Evolutionary conservation across 2,113 vertebrate species (phyloP).

Genomic region (Chlorocebus sabaeus): DNA sequence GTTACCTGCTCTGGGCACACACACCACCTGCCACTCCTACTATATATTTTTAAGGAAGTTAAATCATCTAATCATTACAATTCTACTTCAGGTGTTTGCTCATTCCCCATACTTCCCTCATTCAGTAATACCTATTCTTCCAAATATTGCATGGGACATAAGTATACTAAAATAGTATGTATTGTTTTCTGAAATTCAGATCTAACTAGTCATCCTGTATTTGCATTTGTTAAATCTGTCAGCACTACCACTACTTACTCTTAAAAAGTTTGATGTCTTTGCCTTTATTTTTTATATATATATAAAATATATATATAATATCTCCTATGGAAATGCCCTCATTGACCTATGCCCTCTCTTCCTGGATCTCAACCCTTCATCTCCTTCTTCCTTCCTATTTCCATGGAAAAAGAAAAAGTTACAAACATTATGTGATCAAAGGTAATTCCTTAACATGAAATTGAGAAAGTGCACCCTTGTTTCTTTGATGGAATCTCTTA

Average conservation of each 20-base stretch:
- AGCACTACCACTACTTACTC: too few species aligned
- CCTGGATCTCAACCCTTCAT: rapidly evolving
- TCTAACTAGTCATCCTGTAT: background rate
- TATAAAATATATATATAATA: background rate
- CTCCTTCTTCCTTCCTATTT: background rate
- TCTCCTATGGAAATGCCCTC: rapidly evolving
- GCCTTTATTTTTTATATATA: background rate
- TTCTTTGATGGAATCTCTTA: background rate
- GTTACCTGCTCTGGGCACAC: background rate
- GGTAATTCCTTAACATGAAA: background rate
- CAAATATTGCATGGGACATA: background rate
- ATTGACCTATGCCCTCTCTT: too few species aligned
- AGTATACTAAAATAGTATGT: background rate
- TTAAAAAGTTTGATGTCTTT: background rate
- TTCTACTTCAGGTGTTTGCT: background rate
- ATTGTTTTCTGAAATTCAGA: background rate
- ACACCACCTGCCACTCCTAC: rapidly evolving
- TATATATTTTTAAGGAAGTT: background rate
- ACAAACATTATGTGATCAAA: background rate
- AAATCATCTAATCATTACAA: rapidly evolving
- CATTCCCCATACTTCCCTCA: background rate
- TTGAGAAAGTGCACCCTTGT: rapidly evolving
- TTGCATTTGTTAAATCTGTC: background rate
- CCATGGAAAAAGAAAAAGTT: background rate
- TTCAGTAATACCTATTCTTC: background rate